These are phyloP conservation scores for Scyliorhinus canicula DNA, from an alignment of 2,797 vertebrate species.

Conservation along the genomic window DNA sequence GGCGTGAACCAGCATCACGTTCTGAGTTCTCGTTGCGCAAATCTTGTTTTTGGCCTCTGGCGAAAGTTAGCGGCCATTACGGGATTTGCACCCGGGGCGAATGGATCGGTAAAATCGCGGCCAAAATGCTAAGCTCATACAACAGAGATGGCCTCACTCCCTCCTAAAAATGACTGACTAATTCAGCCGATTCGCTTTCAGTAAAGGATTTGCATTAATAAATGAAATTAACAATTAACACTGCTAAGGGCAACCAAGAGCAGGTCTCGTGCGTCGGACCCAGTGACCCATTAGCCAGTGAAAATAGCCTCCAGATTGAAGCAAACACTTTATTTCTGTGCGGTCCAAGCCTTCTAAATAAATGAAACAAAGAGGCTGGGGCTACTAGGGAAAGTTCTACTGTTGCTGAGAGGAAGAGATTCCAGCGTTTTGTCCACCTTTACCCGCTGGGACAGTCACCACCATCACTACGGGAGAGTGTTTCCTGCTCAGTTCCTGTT, in stretches of 20 bases:
- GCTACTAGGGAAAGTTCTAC: not conserved
- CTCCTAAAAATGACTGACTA: not conserved
- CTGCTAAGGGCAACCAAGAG: not conserved
- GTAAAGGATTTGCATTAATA: not conserved
- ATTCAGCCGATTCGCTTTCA: not conserved
- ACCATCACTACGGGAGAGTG: not conserved
- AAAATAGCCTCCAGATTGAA: constrained; percentile 33
- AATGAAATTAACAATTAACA: not conserved
- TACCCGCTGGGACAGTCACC: not conserved
- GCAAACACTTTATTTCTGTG: not conserved
- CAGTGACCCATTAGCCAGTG: constrained; percentile 29
- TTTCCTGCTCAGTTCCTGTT: not conserved
- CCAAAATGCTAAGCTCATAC: no score
- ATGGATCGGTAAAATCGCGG: no score
- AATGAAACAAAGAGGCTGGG: constrained; percentile 7
- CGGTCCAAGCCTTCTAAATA: not conserved
- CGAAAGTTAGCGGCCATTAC: no score
- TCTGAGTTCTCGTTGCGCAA: no score
- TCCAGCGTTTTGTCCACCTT: not conserved
- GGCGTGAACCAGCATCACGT: no score
- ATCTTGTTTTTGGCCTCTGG: no score
- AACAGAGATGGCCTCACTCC: not conserved
- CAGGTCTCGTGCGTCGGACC: not conserved
- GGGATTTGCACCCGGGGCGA: no score
- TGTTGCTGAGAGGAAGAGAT: not conserved